Conservation (phyloP, 2,797 vertebrate species). For the Thripadectes ignobilis region DNA sequence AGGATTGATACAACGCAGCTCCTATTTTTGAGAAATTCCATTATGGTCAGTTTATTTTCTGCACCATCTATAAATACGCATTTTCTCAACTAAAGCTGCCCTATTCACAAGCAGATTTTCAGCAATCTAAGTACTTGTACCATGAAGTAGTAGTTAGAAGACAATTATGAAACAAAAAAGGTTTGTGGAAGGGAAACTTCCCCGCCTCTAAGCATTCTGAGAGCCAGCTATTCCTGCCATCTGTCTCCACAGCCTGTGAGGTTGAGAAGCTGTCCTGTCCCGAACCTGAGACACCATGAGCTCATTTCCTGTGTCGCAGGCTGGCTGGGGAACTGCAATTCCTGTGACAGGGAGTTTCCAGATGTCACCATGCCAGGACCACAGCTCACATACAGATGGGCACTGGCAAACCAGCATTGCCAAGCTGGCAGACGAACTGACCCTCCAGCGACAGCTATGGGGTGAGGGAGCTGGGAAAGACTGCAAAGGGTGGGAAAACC, state of each 20-base stretch:
- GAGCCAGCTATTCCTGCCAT: neutral
- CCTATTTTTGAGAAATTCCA: neutral
- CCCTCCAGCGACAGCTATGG: neutral
- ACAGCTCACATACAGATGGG: neutral
- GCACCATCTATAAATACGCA: neutral
- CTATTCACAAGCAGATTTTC: neutral
- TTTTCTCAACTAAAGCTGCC: neutral
- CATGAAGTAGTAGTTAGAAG: neutral
- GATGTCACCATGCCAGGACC: neutral
- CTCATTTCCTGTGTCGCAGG: neutral
- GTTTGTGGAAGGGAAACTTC: neutral
- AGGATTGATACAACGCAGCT: rapidly evolving
- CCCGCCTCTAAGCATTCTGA: neutral
- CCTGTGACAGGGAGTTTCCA: conserved; percentile 28
- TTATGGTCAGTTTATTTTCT: neutral
- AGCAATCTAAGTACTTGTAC: neutral
- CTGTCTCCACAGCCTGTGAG: neutral
- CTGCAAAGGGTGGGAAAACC: neutral
- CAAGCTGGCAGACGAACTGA: neutral
- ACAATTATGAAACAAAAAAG: neutral
- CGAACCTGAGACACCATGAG: neutral
- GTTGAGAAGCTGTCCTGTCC: neutral
- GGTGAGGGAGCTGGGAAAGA: neutral
- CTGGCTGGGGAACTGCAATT: neutral
- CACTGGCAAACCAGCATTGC: neutral